Evolutionary conservation across 2,113 vertebrate genomes (phyloP).

Genomic region (Chiloscyllium plagiosum): DNA sequence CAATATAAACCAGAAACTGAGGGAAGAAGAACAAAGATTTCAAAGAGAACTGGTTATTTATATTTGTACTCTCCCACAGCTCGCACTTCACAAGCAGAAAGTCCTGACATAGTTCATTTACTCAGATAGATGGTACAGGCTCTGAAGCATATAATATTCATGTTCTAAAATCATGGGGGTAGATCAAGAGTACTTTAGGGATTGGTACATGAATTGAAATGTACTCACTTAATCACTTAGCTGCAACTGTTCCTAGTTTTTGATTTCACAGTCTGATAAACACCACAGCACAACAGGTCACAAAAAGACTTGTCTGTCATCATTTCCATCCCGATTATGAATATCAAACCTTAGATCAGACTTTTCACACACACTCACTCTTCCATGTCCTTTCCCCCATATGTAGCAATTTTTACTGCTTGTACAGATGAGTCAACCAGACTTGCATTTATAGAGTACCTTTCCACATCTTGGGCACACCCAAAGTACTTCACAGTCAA

Average conservation of each 20-base stretch:
- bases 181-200: not conserved
- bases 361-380: constrained; percentile 6
- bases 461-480: not conserved
- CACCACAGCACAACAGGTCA: not conserved
- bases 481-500: not conserved
- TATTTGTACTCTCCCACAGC: not conserved
- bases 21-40: not conserved
- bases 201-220: not conserved
- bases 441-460: not conserved
- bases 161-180: not conserved
- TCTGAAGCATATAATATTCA: not conserved
- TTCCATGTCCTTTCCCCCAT: not conserved
- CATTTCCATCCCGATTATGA: not conserved
- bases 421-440: not conserved
- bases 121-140: not conserved
- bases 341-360: constrained; percentile 15
- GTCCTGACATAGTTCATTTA: not conserved
- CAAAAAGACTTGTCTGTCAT: constrained; percentile 1
- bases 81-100: not conserved
- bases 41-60: not conserved
- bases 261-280: not conserved
- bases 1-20: not conserved
- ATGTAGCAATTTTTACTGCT: not conserved
- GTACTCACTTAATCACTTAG: constrained; percentile 4
- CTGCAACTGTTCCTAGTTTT: constrained; percentile 9